Evolutionary conservation across 2,888 invertebrate genomes (phyloP).

Genomic region (Corbicula japonica): DNA sequence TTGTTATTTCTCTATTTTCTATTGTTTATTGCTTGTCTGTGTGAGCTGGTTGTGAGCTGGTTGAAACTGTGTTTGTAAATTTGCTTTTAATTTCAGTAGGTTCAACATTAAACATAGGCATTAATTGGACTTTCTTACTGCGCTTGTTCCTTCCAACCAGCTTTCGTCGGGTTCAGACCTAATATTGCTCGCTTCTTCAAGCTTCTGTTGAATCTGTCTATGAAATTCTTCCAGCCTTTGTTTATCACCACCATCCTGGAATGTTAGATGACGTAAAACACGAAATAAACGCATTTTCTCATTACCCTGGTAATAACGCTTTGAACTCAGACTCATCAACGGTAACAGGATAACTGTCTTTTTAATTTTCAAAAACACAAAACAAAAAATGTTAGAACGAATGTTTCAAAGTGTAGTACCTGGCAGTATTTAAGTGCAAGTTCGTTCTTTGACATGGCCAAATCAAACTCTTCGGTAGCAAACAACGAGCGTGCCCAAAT

Average conservation of each 20-base stretch:
- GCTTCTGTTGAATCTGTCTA: not conserved
- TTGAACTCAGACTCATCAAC: not conserved
- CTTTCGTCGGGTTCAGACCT: constrained; percentile 16
- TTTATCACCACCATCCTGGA: constrained; percentile 24
- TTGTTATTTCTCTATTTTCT: not conserved
- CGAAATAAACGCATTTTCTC: not conserved
- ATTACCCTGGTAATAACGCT: not conserved
- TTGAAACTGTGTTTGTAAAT: not conserved
- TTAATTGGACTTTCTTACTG: not conserved
- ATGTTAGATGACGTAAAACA: not conserved
- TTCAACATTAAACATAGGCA: too few relatives aligned
- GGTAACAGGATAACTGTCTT: not conserved
- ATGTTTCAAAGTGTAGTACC: constrained; percentile 20
- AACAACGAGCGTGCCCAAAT: constrained; percentile 47
- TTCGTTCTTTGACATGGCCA: constrained; percentile 42
- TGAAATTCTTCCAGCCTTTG: constrained; percentile 15
- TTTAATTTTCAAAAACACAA: not conserved
- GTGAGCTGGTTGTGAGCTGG: not conserved
- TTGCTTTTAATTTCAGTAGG: not conserved
- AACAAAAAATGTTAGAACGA: not conserved
- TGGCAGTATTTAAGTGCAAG: constrained; percentile 37
- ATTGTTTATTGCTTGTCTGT: not conserved
- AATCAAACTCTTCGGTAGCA: constrained; percentile 19
- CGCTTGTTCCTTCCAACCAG: constrained; percentile 31
- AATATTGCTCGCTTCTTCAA: not conserved